phyloP scores from a whole-genome alignment of 2,888 invertebrate genomes.

The Hipparchia semele region DNA sequence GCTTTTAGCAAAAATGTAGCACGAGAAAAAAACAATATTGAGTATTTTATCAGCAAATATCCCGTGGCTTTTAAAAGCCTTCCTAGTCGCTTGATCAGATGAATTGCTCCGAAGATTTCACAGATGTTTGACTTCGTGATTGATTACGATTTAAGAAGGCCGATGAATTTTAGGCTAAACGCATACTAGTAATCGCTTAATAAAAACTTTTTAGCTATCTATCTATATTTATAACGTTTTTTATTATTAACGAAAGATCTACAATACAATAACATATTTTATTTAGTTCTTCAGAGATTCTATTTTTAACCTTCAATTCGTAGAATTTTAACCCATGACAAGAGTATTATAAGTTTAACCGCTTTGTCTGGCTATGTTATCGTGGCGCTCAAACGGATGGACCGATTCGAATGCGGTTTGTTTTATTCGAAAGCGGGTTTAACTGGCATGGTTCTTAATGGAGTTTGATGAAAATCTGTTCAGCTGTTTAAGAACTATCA shows the following conservation, averaged over 20 bases:
- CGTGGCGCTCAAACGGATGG: too few relatives aligned
- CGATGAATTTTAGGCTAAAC: conserved; percentile 5
- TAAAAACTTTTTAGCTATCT: not conserved
- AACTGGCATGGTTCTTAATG: too few relatives aligned
- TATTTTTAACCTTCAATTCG: too few relatives aligned
- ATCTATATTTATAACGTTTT: not conserved
- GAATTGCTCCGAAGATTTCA: conserved; percentile 57
- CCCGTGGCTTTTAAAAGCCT: conserved; percentile 21
- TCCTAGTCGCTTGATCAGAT: conserved; percentile 43
- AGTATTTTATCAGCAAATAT: conserved; percentile 3
- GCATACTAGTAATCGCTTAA: not conserved
- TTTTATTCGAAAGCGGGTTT: too few relatives aligned
- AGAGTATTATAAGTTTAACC: too few relatives aligned
- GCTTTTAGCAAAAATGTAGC: conserved; percentile 10
- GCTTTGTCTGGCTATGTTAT: too few relatives aligned
- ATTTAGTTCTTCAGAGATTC: too few relatives aligned
- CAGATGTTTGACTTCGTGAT: conserved; percentile 61
- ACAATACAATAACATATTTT: too few relatives aligned
- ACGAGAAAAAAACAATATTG: not conserved
- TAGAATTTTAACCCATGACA: too few relatives aligned
- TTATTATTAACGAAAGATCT: not conserved
- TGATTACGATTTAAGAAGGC: conserved; percentile 48
- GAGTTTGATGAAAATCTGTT: too few relatives aligned
- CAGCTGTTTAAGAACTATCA: too few relatives aligned
- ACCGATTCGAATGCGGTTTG: too few relatives aligned